Conservation (phyloP, 1,140 invertebrate species). For the Bombus cullumanus region DNA sequence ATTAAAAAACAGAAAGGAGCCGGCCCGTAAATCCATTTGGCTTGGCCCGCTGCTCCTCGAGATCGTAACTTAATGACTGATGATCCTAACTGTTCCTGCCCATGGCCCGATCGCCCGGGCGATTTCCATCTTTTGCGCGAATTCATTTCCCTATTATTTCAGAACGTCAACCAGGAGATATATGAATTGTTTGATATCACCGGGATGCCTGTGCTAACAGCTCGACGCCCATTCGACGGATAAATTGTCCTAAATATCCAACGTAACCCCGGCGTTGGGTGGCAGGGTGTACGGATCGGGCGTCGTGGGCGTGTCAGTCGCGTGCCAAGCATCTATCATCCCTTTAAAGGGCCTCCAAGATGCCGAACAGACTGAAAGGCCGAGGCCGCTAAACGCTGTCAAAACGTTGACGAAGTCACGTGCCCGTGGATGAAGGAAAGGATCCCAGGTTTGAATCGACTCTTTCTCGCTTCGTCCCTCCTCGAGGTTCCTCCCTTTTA, state of each 20-base stretch:
- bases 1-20: conserved; percentile 12
- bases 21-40: conserved; percentile 26
- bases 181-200: conserved; percentile 82
- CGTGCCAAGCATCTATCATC: conserved; percentile 82
- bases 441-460: not conserved
- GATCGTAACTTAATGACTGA: conserved; percentile 32
- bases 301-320: conserved; percentile 78
- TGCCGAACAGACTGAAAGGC: conserved; percentile 64
- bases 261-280: conserved; percentile 44
- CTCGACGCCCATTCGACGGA: conserved; percentile 55
- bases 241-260: conserved; percentile 73
- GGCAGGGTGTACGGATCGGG: conserved; percentile 4
- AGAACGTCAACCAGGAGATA: conserved; percentile 79
- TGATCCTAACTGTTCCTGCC: conserved; percentile 26
- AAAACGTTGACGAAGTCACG: conserved; percentile 76
- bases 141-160: conserved; percentile 84
- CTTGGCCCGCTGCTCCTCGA: not conserved
- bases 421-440: conserved; percentile 63
- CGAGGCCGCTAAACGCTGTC: conserved; percentile 70
- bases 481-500: conserved; percentile 10
- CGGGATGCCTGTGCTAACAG: conserved; percentile 50
- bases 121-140: conserved; percentile 79
- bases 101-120: conserved; percentile 42
- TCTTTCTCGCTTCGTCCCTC: not conserved
- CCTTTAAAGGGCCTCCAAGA: conserved; percentile 73